These are phyloP conservation scores for Teleogryllus occipitalis DNA, from an alignment of 1,140 invertebrate species.

Conservation along the genomic window DNA sequence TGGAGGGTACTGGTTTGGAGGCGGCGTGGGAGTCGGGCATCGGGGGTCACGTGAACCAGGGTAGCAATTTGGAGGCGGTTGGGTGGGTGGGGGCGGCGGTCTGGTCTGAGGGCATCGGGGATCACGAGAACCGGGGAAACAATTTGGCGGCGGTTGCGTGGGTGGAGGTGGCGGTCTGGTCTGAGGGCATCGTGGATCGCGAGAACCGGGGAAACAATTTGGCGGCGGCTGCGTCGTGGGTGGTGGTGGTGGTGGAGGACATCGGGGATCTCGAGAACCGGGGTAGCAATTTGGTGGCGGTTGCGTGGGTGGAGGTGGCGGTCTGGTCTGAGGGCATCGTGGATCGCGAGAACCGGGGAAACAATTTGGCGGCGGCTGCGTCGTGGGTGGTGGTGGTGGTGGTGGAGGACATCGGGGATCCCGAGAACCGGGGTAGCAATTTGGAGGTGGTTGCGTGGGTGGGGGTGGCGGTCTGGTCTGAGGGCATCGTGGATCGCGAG, in stretches of 20 bases:
- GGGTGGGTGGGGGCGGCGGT: slow-evolving; percentile 20
- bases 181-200: slow-evolving; percentile 22
- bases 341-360: slow-evolving; percentile 34
- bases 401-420: slow-evolving; percentile 36
- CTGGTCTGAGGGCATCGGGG: slow-evolving; percentile 21
- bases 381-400: slow-evolving; percentile 26
- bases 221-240: not conserved
- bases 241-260: slow-evolving; percentile 28
- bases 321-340: slow-evolving; percentile 17
- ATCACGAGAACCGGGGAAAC: slow-evolving; percentile 26
- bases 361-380: slow-evolving; percentile 32
- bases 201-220: slow-evolving; percentile 23
- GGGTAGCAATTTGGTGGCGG: slow-evolving; percentile 33
- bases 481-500: slow-evolving; percentile 22
- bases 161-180: slow-evolving; percentile 19
- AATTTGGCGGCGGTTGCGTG: slow-evolving; percentile 24
- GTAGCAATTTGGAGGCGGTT: slow-evolving; percentile 29
- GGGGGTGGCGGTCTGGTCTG: slow-evolving; percentile 11
- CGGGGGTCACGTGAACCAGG: slow-evolving; percentile 30
- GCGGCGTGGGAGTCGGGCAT: slow-evolving; percentile 21
- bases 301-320: slow-evolving; percentile 21
- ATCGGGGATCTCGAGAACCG: slow-evolving; percentile 33
- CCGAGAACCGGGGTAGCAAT: slow-evolving; percentile 35
- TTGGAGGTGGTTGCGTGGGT: no score
- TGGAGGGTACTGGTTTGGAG: slow-evolving; percentile 22